Base-by-base conservation (phyloP, 2,113 vertebrate species). In the Poeciliopsis prolifica region DNA sequence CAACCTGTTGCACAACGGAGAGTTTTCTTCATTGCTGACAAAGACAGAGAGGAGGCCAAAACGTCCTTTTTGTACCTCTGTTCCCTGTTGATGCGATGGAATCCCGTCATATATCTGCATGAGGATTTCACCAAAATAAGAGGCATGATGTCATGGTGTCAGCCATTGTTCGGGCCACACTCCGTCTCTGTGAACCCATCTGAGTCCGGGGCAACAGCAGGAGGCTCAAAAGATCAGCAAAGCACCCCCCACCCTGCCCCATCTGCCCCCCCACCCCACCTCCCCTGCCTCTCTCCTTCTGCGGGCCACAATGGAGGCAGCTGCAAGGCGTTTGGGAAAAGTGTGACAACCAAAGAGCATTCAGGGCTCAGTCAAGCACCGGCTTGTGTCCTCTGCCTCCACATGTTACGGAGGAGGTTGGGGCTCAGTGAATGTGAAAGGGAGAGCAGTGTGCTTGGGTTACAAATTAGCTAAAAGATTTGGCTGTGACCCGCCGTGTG, bases 311-410 rank as follows among this genome's bases (percentile, higher is more conserved):
- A 95, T 93, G 89, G 92, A 83, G 89, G 92, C 95, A 95, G 94
- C 94, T 95, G 95, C 94, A 89, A 94, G 91, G 93, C 94, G 94
- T 94, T 94, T 94, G 94, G 92, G 94, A 94, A 95, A 95, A 94
- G 92, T 92, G 92, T 83, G 91, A 94, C 89, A 80, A 89, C 88
- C 89, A 92, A 92, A 92, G 92, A 74, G 85, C 88, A 84, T 92
- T 94, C 86, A 88, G 70, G 74, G 78, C 81, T 85, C 64, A 82
- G 86, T 86, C 86, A 90, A 88, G 90, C 77, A 70, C 68, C 13
- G 37, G 86, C 83, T 85, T 86, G 89, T 90, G 85, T 85, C 80
- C 79, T 61, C 77, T 68, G 70, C 68, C 79, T 72, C 35, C 85
- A 77, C 69, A 76, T 74, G 54, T 77, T 70, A 85, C 80, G 70